Evolutionary conservation across 2,113 vertebrate species (phyloP).

Genomic region (Dasypus novemcinctus): DNA sequence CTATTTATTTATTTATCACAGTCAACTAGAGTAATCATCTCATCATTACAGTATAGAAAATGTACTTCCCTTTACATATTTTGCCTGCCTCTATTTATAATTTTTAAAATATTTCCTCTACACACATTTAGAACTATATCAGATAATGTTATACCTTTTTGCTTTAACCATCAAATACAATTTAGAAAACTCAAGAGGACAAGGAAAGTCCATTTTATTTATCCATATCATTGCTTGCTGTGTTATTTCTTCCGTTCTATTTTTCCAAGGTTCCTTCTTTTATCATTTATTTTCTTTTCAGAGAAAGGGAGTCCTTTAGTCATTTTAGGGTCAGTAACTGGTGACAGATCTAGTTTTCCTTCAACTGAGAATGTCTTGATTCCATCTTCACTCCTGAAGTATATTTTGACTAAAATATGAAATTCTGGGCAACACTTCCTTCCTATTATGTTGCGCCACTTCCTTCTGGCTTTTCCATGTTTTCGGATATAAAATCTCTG

Average conservation of each 20-base stretch:
- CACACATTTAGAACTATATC: not conserved
- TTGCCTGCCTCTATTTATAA: not conserved
- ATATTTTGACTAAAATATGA: not conserved
- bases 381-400: not conserved
- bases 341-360: not conserved
- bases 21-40: not conserved
- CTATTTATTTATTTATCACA: not conserved
- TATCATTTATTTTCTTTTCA: not conserved
- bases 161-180: not conserved
- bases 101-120: not conserved
- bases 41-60: not conserved
- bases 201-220: not conserved
- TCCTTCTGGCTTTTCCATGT: not conserved
- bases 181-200: not conserved
- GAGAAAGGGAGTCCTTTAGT: not conserved
- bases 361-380: no score
- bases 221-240: not conserved
- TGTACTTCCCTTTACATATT: not conserved
- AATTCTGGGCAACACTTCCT: not conserved
- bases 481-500: not conserved
- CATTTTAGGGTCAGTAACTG: not conserved
- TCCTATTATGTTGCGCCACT: not conserved
- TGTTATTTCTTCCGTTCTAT: not conserved
- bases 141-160: not conserved
- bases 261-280: no score